Evolutionary conservation across 2,113 vertebrate species (phyloP), one percentile per base, ranked within the genome.

Genomic region (Trichechus manatus): DNA sequence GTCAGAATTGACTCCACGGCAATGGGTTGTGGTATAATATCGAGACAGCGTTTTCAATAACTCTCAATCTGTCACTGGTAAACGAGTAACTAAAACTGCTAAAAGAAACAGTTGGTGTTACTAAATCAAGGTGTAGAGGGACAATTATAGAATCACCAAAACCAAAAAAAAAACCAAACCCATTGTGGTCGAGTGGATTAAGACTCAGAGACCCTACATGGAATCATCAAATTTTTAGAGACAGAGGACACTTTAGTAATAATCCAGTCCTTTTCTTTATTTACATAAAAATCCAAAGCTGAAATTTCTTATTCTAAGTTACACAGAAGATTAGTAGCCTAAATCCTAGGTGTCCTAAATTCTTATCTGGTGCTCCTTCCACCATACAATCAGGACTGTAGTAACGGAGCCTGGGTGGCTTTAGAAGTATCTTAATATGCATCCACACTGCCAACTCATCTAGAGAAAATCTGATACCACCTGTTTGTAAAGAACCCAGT

Each of bases 231-330:
- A 25, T 33, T 88, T 87, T 85, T 88, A n/a, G 63, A 85, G 10
- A 75, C 19, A 5, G 64, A 90, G 56, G 50, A 10, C 39, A 39
- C 23, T 83, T 50, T 74, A 93, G 68, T 66, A 27, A 61, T 50
- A 87, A 66, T 75, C 27, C 11, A 80, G 44, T 75, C 59, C 64
- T 64, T 84, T n/a, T 66, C 61, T n/a, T 44, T 74, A 27, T 87
- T 95, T 93, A 91, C 31, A 80, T 27, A 95, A 87, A 70, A 87
- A 87, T 61, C 82, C 82, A 17, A 87, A 80, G 36, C 61, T 83
- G 53, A 68, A 86, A 66, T 94, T 89, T 6, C 33, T 84, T 87
- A 36, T 27, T 39, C 27, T 39, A 74, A 72, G 20, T 83, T 50
- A 93, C 70, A 15, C 80, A 87, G 50, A 64, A 78, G 47, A 70